Base-by-base conservation (phyloP, 1,140 invertebrate species). In the Dinoponera quadriceps region DNA sequence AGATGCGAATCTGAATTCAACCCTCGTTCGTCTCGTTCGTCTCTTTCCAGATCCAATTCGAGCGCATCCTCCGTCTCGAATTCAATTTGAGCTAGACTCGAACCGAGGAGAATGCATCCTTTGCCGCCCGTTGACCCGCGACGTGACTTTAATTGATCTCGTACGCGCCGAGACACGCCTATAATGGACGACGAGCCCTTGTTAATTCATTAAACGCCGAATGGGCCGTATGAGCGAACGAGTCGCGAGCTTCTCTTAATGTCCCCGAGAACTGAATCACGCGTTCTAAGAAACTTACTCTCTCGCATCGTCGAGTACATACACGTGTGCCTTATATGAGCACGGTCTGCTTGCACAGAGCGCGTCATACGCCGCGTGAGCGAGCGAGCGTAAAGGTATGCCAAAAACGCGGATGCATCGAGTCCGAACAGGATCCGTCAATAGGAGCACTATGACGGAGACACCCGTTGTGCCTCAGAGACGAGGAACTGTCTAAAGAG, bases 121-220 rank as follows among this genome's bases (percentile, higher is more conserved):
- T 44, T 63, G 74, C 63, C 65, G 75, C 65, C 69, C 75, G 33
- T 80, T 80, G 65, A 80, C 65, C 75, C 75, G 51, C 51, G 33
- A 75, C 33, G 25, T 20, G 49, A 22, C 65, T 80, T 80, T 80
- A 80, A 80, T 71, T 80, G 75, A 80, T 71, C 63, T 63, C 62
- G 16, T 25, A 27, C 11, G 14, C 60, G 27, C 38, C 44, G 74
- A 63, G 62, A 68, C 75, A 68, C 75, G 75, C 51, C 75, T 80
- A 44, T 44, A 59, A 80, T 71, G 75, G n/a, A 2, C 33, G 75
- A 80, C 75, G 75, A 57, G 75, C 75, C 54, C 75, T 80, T 80
- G 75, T 80, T 80, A 80, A 80, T 80, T 80, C 75, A 80, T 80
- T 80, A 80, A 80, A 80, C 65, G 44, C 75, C 65, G 33, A 80